Conservation (phyloP, 2,113 vertebrate genomes). For the Prunella fulvescens region DNA sequence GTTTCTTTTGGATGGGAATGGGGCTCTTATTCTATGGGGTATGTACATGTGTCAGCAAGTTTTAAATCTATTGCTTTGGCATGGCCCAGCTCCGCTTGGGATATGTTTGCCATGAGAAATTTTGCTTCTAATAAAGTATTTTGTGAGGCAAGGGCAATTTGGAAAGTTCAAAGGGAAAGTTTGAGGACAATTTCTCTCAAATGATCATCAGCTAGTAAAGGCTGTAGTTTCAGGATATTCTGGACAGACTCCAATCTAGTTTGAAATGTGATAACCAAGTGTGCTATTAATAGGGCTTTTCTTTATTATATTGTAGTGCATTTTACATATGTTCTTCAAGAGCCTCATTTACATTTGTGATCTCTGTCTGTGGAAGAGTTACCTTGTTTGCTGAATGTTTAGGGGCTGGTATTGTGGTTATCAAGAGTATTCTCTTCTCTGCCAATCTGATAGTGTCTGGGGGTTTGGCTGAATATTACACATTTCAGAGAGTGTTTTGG, state of each 20-base stretch:
- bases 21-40: neutral
- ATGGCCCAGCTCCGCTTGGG: neutral
- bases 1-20: conserved; percentile 29
- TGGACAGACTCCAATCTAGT: neutral
- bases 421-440: neutral
- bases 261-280: neutral
- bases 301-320: neutral
- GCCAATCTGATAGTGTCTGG: conserved; percentile 15
- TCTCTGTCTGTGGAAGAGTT: neutral
- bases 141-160: neutral
- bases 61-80: conserved; percentile 23
- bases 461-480: neutral
- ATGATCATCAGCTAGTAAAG: neutral
- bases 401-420: neutral
- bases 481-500: neutral
- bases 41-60: conserved; percentile 34
- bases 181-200: conserved; percentile 14
- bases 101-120: conserved; percentile 2
- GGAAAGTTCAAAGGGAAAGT: conserved; percentile 9
- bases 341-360: neutral
- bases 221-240: neutral
- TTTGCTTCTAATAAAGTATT: conserved; percentile 13
- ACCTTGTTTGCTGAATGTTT: conserved; percentile 1
- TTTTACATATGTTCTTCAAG: neutral
- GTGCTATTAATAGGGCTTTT: neutral